Evolutionary conservation across 2,797 vertebrate genomes (phyloP).

Genomic region (Knipowitschia caucasica): DNA sequence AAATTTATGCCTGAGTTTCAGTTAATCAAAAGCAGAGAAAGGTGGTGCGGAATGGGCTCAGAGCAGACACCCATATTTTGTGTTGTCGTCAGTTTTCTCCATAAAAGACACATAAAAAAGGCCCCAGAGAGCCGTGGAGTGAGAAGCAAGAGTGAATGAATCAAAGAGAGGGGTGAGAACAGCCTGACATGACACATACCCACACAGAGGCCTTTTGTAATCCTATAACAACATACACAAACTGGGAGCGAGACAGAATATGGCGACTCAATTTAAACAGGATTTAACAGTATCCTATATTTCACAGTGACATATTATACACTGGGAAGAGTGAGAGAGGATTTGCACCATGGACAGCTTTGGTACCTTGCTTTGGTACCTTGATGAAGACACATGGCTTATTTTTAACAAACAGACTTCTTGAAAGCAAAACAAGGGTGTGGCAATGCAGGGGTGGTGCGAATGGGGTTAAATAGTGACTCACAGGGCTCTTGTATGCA

Average conservation of each 20-base stretch:
- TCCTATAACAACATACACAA: neutral
- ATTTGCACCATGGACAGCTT: too few species aligned
- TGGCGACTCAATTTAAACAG: too few species aligned
- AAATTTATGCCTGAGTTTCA: neutral
- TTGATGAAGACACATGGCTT: too few species aligned
- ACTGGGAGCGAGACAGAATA: neutral
- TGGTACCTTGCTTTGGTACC: too few species aligned
- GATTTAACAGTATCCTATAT: too few species aligned
- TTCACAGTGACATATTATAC: too few species aligned
- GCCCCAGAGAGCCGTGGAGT: neutral
- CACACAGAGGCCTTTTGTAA: neutral
- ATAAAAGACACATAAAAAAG: conserved; percentile 4
- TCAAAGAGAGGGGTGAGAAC: neutral
- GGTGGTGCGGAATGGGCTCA: neutral
- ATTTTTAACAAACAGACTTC: too few species aligned
- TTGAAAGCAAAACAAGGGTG: too few species aligned
- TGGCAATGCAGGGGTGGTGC: too few species aligned
- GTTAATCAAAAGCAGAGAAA: neutral
- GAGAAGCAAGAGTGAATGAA: neutral
- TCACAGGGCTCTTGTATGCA: too few species aligned
- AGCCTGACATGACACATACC: neutral
- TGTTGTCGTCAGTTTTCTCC: conserved; percentile 1
- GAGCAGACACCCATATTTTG: conserved; percentile 3
- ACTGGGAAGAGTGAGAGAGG: too few species aligned
- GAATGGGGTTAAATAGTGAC: too few species aligned